A percentile compares a stretch with the other conserved stretches of the same genome.
Evolutionary conservation across 2,113 vertebrate species (phyloP).

Genomic region (Erythrolamprus reginae): DNA sequence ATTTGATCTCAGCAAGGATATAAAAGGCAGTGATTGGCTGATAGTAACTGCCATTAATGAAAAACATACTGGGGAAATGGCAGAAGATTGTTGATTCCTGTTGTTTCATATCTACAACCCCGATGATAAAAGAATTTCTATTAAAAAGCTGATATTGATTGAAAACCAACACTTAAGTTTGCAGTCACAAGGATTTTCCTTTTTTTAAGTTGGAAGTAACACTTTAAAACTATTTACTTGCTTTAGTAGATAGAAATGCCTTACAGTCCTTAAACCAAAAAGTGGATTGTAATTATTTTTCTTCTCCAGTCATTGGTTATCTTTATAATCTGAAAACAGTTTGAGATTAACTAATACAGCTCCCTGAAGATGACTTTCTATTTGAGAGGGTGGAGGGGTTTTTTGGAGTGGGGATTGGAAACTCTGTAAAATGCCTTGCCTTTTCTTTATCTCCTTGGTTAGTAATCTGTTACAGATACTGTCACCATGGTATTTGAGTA

Average conservation of each 20-base stretch:
- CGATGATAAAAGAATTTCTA: background rate
- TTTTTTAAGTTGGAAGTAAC: background rate
- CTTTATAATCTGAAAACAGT: background rate
- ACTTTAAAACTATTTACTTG: background rate
- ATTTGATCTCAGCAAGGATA: background rate
- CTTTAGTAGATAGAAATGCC: background rate
- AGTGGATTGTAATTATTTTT: background rate
- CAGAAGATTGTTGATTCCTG: background rate
- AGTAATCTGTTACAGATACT: background rate
- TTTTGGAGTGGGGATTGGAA: no score
- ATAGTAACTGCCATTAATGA: accelerated
- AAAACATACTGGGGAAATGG: background rate
- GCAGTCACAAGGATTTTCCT: background rate
- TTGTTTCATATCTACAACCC: background rate
- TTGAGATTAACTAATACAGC: background rate
- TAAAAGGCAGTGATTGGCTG: background rate
- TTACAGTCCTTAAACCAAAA: background rate
- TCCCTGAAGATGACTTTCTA: background rate
- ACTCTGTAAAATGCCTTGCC: background rate
- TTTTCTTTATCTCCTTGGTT: background rate
- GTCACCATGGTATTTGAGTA: background rate
- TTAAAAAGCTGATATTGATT: background rate
- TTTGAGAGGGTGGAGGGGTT: background rate
- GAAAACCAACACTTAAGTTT: background rate
- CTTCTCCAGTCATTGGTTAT: background rate